These are phyloP conservation scores for Passerina amoena DNA, from an alignment of 2,113 vertebrate species.

Conservation along the genomic window DNA sequence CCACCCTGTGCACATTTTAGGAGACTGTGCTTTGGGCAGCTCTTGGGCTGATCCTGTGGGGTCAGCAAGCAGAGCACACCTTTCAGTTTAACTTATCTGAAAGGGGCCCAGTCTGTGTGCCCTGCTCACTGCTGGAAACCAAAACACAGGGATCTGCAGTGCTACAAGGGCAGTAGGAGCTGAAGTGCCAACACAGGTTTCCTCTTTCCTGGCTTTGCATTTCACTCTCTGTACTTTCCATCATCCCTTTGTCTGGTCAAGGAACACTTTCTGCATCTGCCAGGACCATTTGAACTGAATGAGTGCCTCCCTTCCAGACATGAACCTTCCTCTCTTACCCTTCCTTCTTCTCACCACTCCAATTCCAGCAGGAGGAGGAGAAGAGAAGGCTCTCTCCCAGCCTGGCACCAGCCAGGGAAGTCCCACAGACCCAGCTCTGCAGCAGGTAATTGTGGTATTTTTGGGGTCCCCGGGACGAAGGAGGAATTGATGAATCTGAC, in stretches of 20 bases:
- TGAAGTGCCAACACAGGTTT: neutral
- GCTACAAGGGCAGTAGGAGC: neutral
- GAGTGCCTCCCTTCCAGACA: neutral
- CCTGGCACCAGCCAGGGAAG: neutral
- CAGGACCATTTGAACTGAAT: neutral
- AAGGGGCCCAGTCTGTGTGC: neutral
- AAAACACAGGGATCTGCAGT: neutral
- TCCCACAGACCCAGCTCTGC: neutral
- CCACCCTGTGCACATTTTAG: neutral
- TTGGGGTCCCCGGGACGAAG: too few species aligned
- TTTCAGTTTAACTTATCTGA: neutral
- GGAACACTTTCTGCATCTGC: neutral
- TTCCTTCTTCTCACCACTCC: fast-evolving
- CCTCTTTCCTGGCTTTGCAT: neutral
- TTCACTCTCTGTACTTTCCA: neutral
- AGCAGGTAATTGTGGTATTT: neutral
- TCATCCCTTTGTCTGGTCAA: neutral
- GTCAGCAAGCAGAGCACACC: neutral
- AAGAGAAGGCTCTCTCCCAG: neutral
- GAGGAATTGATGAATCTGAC: too few species aligned
- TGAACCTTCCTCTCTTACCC: neutral
- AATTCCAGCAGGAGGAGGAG: neutral
- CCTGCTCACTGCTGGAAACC: fast-evolving
- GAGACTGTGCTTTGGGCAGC: neutral
- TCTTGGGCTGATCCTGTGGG: neutral